A percentile compares a stretch with the other conserved stretches of the same genome.
Evolutionary conservation across 2,797 vertebrate genomes (phyloP).

Genomic region (Thaleichthys pacificus): DNA sequence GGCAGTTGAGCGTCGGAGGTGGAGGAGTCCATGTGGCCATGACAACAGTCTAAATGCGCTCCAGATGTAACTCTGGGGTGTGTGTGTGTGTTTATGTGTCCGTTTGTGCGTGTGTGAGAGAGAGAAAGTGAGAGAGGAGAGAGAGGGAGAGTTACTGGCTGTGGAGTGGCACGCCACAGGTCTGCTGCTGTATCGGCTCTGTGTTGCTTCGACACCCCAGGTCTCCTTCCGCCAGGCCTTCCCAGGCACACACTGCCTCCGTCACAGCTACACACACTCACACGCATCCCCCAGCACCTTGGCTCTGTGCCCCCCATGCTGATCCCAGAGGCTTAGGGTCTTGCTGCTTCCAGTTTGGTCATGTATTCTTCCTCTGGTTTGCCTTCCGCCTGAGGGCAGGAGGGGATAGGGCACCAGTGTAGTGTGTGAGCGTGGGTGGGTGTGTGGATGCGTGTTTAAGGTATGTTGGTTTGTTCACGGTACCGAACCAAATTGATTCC

Average conservation of each 20-base stretch:
- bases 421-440: not conserved
- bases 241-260: not conserved
- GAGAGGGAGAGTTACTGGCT: slow-evolving; percentile 34
- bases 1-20: slow-evolving; percentile 15
- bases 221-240: not conserved
- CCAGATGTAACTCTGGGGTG: slow-evolving; percentile 56
- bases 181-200: slow-evolving; percentile 41
- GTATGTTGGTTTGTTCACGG: too few species aligned
- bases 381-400: not conserved
- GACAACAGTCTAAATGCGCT: slow-evolving; percentile 62
- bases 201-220: slow-evolving; percentile 11
- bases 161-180: slow-evolving; percentile 48
- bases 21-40: slow-evolving; percentile 43
- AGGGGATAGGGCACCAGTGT: not conserved
- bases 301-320: not conserved
- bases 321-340: slow-evolving; percentile 1
- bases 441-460: not conserved
- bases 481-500: too few species aligned
- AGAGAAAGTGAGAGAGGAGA: slow-evolving; percentile 22
- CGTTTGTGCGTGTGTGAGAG: slow-evolving; percentile 6
- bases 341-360: slow-evolving; percentile 10
- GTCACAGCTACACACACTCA: not conserved
- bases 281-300: not conserved
- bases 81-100: slow-evolving; percentile 12
- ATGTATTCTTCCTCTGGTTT: slow-evolving; percentile 7